Evolutionary conservation across 2,113 vertebrate genomes (phyloP), one percentile per base, ranked within the genome.

Genomic region (Pseudonaja textilis): DNA sequence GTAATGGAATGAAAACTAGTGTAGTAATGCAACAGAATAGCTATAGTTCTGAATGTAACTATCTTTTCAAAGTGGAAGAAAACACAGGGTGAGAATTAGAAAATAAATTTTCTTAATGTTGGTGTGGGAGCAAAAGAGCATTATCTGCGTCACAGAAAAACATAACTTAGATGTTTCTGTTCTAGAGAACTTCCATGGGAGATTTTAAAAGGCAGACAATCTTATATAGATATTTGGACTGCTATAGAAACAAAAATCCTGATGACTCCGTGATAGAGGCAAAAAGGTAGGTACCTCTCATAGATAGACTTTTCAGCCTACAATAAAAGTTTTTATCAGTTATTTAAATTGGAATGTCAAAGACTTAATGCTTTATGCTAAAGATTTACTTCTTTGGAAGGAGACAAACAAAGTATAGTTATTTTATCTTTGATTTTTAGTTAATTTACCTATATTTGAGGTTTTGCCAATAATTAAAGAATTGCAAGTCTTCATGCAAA

Each of bases 351-450:
- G 89, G 92, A 34, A 42, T 34, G 86, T 22, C 2, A 42, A 16
- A 89, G 29, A 34, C 0, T 45, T 93, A 3, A 7, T 52, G 52
- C 29, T n/a, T 90, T 93, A 42, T 93, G 69, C 47, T 10, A n/a
- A 18, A 56, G 52, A n/a, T 64, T 93, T 91, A 81, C 85, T 25
- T 14, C 89, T 93, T 95, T 47, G 90, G 85, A 91, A 11, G 74
- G 90, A 85, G 26, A 34, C 6, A 9, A 55, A 93, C 22, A 87
- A 22, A 64, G 11, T 23, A 29, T 85, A 0, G 42, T 39, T 81
- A 69, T 95, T 59, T 93, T 95, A 7, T 85, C 93, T 56, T 61
- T 89, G 39, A 88, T 1, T 22, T 93, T 93, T 89, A 87, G 85
- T 96, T 93, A 69, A 94, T 93, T 89, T 93, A 45, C 5, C 23